Conservation (phyloP, 2,888 invertebrate genomes). For the Orthonychiurus folsomi region DNA sequence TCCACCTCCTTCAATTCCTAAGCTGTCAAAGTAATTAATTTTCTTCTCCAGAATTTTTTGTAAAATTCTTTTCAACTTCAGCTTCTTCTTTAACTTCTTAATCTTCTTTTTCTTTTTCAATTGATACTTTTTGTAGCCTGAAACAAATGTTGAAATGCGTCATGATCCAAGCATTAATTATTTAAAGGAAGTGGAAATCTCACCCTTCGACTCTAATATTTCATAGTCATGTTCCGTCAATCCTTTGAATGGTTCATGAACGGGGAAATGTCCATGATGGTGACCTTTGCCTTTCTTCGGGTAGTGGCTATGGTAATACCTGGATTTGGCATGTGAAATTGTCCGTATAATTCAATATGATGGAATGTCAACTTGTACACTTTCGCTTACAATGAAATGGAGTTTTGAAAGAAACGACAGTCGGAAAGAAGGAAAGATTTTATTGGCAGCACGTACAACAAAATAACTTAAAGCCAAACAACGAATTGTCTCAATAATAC, state of each 20-base stretch:
- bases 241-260: conserved; percentile 18
- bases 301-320: conserved; percentile 23
- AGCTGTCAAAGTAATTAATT: conserved; percentile 34
- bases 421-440: background rate
- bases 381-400: too few relatives aligned
- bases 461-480: background rate
- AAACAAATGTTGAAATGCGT: background rate
- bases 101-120: conserved; percentile 40
- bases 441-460: background rate
- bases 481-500: too few relatives aligned
- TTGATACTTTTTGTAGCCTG: conserved; percentile 39
- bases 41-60: conserved; percentile 39
- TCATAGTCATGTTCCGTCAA: conserved; percentile 30
- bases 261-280: conserved; percentile 10
- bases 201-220: conserved; percentile 39
- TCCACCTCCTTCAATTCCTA: conserved; percentile 6
- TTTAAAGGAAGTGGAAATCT: background rate
- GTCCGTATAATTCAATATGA: too few relatives aligned
- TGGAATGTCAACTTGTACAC: too few relatives aligned
- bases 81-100: conserved; percentile 39
- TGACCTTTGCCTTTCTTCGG: conserved; percentile 21
- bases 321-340: too few relatives aligned
- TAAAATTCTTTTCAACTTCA: conserved; percentile 39
- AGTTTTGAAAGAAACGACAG: background rate
- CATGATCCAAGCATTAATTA: background rate